phyloP scores from a whole-genome alignment of 2,797 vertebrate genomes.

The Peromyscus aztecus region DNA sequence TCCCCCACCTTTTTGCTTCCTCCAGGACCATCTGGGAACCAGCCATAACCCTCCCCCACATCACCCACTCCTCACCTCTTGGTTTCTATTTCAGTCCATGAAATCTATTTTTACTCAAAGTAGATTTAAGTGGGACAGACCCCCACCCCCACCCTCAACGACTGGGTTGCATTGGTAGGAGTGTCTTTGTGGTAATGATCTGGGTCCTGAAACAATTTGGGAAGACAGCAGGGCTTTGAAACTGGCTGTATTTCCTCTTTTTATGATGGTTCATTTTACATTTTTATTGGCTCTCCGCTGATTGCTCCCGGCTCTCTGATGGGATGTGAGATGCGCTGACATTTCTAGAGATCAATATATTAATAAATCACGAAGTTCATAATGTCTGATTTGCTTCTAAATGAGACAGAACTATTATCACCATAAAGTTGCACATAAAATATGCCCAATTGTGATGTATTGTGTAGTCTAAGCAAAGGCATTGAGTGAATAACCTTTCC shows the following conservation, averaged over 20 bases:
- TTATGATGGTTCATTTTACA: constrained; percentile 81
- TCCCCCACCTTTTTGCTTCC: background rate
- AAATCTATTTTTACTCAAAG: background rate
- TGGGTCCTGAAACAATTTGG: constrained; percentile 48
- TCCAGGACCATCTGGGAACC: background rate
- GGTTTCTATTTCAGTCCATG: background rate
- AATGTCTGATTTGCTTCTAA: constrained; percentile 87
- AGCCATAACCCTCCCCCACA: background rate
- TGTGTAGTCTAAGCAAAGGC: constrained; percentile 81
- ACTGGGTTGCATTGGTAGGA: background rate
- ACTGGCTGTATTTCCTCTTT: constrained; percentile 76
- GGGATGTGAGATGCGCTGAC: constrained; percentile 77
- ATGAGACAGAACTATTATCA: constrained; percentile 82
- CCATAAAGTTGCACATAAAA: constrained; percentile 83
- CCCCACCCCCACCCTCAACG: rapidly evolving
- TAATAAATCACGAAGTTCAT: constrained; percentile 87
- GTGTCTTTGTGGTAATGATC: background rate
- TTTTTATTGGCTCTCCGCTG: constrained; percentile 82
- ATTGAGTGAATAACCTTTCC: constrained; percentile 85
- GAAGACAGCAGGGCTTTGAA: constrained; percentile 71
- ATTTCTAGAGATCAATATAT: constrained; percentile 83
- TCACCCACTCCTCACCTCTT: background rate
- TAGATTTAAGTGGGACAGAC: background rate
- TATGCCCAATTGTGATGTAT: constrained; percentile 85
- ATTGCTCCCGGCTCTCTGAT: constrained; percentile 78